These are phyloP conservation scores for Sander vitreus DNA, from an alignment of 2,113 vertebrate species.

Conservation along the genomic window DNA sequence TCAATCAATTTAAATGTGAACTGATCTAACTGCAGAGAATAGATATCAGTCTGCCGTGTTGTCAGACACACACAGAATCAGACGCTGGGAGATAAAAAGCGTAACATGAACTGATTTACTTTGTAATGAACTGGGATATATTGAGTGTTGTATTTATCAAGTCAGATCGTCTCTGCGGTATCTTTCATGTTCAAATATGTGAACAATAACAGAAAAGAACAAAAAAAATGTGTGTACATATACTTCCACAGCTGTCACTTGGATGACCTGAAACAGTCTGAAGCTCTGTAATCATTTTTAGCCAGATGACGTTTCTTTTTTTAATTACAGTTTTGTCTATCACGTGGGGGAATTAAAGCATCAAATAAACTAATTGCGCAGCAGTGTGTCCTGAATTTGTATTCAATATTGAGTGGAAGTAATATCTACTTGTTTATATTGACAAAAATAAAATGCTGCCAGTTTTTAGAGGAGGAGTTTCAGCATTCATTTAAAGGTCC, in stretches of 20 bases:
- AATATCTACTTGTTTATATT: constrained; percentile 21
- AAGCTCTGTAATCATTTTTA: not conserved
- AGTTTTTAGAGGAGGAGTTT: constrained; percentile 30
- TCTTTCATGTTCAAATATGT: constrained; percentile 8
- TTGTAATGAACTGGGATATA: constrained; percentile 17
- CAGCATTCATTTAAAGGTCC: constrained; percentile 3
- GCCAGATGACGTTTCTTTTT: not conserved
- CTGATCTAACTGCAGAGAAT: constrained; percentile 22
- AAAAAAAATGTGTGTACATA: not conserved
- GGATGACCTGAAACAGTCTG: not conserved
- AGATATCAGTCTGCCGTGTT: not conserved
- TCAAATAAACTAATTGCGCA: constrained; percentile 1
- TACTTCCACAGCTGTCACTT: not conserved
- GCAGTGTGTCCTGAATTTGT: not conserved
- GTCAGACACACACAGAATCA: constrained; percentile 17
- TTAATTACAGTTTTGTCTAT: not conserved
- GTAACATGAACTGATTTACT: constrained; percentile 31
- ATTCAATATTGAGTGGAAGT: not conserved
- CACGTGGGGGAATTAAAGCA: constrained; percentile 16
- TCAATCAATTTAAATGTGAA: constrained; percentile 28
- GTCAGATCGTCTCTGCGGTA: constrained; percentile 5
- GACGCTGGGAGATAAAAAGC: constrained; percentile 10
- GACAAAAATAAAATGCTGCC: constrained; percentile 15
- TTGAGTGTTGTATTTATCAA: not conserved
- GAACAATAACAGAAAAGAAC: not conserved